Conservation (phyloP, 2,797 vertebrate genomes). For the Chanos chanos region DNA sequence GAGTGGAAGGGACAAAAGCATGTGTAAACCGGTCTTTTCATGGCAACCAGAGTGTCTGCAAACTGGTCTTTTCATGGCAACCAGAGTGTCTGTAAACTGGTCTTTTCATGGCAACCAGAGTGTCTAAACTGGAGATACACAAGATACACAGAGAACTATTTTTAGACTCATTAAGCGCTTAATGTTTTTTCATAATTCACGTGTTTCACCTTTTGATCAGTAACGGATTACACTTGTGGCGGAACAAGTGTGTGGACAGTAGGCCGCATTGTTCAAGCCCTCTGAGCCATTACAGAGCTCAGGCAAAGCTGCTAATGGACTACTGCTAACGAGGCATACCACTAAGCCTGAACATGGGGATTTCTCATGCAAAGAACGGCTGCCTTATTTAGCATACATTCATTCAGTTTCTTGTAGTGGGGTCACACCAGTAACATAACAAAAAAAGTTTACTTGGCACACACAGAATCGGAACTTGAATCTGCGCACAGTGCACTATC, state of each 20-base stretch:
- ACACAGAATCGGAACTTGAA: not conserved
- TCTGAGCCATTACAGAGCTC: conserved; percentile 37
- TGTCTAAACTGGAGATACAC: conserved; percentile 30
- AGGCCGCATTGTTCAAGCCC: conserved; percentile 46
- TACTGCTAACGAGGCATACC: conserved; percentile 34
- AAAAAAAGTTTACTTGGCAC: conserved; percentile 16
- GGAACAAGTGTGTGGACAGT: conserved; percentile 33
- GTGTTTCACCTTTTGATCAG: conserved; percentile 49
- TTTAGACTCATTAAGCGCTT: conserved; percentile 50
- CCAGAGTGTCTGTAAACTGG: conserved; percentile 29
- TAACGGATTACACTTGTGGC: conserved; percentile 42
- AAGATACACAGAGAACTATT: conserved; percentile 43
- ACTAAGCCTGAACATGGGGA: conserved; percentile 29
- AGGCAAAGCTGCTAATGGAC: conserved; percentile 44
- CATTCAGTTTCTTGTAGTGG: not conserved
- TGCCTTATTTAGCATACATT: conserved; percentile 17
- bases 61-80: too few relatives aligned
- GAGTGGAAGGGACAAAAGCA: too few relatives aligned
- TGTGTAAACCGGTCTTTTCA: too few relatives aligned
- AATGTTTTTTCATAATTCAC: conserved; percentile 50
- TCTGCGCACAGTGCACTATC: not conserved
- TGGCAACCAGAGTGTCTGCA: too few relatives aligned
- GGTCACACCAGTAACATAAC: conserved; percentile 27
- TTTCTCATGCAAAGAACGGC: conserved; percentile 10
- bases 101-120: conserved; percentile 56